Evolutionary conservation across 2,797 vertebrate species (phyloP), one percentile per base, ranked within the genome.

Genomic region (Scyliorhinus canicula): DNA sequence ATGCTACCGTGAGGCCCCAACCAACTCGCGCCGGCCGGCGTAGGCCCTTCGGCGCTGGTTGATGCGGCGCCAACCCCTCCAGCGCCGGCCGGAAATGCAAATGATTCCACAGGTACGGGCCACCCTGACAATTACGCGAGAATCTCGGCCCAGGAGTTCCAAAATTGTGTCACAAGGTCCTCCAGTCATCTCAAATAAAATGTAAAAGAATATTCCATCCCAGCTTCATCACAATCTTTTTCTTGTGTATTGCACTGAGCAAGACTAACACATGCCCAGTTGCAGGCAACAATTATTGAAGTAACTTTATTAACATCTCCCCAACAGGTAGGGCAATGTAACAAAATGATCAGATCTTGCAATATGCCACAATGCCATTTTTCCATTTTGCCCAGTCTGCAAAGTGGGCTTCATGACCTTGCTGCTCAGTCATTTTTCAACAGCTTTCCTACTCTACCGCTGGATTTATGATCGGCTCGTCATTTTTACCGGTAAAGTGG

Each of bases 341-440:
- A 35, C 31, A 74, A 74, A 74, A 74, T 74, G 69, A 31, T 35
- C 69, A 74, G 69, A 12, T 74, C 69, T 74, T 74, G 31, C 69
- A 74, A 31, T 74, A 35, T 74, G n/a, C 31, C n/a, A 74, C 69
- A n/a, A 3, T 55, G 50, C 31, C 14, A 57, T 57, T 88, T 88
- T 60, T 60, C 85, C 85, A 88, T 60, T 88, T 35, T 88, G 85
- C 85, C 85, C 85, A 57, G 52, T n/a, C 31, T 55, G 85, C 85
- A 35, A 88, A 60, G 85, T 88, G 55, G 85, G 35, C 85, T 88
- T n/a, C 31, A 88, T 88, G 55, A 88, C 85, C 52, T 90, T 57
- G 35, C 86, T 60, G 55, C 24, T 90, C 55, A 90, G 35, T 57
- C 86, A 90, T 90, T 90, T 60, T 55, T 57, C 86, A 90, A 90